phyloP scores from a whole-genome alignment of 2,113 vertebrate genomes.

The Cyprinodon variegatus region DNA sequence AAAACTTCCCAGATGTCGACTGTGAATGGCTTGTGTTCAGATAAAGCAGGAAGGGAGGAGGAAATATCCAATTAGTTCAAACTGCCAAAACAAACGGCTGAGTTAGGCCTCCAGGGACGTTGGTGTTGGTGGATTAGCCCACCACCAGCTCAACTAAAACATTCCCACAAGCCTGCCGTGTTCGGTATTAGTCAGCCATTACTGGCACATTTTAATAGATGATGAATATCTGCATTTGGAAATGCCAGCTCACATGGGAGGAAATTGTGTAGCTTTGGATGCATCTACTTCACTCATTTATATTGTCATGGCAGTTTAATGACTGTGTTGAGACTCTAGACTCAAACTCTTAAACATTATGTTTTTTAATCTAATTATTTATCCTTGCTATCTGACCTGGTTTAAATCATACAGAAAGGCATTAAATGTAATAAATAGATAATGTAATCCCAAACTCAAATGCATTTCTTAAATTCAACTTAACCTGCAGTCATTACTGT shows the following conservation, averaged over 20 bases:
- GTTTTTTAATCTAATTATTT: no score
- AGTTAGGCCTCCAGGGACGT: neutral
- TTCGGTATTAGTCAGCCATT: neutral
- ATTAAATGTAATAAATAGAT: neutral
- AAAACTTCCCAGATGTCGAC: slow-evolving; percentile 7
- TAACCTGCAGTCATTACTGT: no score
- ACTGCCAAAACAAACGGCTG: neutral
- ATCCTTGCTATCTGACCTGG: neutral
- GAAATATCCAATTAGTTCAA: slow-evolving; percentile 1
- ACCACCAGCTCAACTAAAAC: neutral
- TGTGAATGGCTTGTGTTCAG: neutral
- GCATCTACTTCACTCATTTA: no score
- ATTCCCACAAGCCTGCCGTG: neutral
- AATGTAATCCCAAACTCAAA: neutral
- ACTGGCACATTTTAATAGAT: neutral
- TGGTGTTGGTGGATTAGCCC: neutral
- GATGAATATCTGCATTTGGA: neutral
- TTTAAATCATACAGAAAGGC: neutral
- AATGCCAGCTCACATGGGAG: no score
- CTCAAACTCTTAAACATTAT: no score
- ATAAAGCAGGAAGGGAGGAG: neutral
- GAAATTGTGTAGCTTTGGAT: no score
- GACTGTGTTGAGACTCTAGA: no score
- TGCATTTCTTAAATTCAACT: neutral
- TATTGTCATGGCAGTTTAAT: no score